Evolutionary conservation across 2,113 vertebrate genomes (phyloP), one percentile per base, ranked within the genome.

Genomic region (Cnemophilus loriae): DNA sequence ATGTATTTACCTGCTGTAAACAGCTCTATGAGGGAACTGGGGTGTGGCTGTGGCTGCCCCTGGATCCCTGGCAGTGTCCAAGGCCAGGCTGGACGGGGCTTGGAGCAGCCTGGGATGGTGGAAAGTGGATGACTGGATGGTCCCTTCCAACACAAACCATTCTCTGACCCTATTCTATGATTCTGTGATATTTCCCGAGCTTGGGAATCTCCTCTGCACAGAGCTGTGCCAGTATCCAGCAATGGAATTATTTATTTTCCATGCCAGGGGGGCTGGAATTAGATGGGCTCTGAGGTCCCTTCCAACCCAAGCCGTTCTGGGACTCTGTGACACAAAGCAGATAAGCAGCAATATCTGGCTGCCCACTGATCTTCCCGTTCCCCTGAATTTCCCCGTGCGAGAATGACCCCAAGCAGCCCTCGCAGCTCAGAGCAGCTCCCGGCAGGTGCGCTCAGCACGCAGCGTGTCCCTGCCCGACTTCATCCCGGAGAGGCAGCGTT

Each of bases 331-430:
- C 64, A n/a, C 53, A 14, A 28, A 49, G 52, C 35, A 35, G 47
- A 20, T 3, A 4, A 2, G 19, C 46, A 82, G 69, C 22, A 22
- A 3, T 22, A n/a, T 10, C 27, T 7, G 6, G 44, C 19, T 60
- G 35, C 55, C 32, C 1, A 0, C 6, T 26, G 75, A 9, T 39
- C 5, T 28, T n/a, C 16, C 60, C 0, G 0, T 33, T 37, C 9
- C 3, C 32, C 65, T 6, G 6, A 13, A n/a, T 61, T 41, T 79
- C 35, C 64, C 30, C 5, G 4, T 0, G 13, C 3, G 28, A 60
- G 28, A 41, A 30, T 26, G 35, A 35, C 24, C 64, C 70, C 32
- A 7, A 16, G 46, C 63, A 61, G 33, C 10, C 1, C 22, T 10
- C n/a, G n/a, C n/a, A n/a, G n/a, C n/a, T n/a, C n/a, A n/a, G n/a